These are phyloP conservation scores for Heliconius himera DNA, from an alignment of 1,140 invertebrate genomes.

Conservation along the genomic window DNA sequence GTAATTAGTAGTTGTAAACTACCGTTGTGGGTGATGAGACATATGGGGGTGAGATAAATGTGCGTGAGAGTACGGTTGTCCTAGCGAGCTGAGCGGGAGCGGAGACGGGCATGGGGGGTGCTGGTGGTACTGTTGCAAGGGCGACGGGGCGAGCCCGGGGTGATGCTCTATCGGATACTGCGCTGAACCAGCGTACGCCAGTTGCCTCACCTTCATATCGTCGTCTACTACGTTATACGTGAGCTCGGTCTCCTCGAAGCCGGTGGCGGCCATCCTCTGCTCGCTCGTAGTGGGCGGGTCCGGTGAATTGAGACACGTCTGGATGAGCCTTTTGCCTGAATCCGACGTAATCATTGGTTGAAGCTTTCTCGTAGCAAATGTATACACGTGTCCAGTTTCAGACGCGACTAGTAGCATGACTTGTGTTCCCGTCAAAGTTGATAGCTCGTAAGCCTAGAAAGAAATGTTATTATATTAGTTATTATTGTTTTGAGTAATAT, in stretches of 20 bases:
- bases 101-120: slow-evolving; percentile 83
- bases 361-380: slow-evolving; percentile 98
- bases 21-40: slow-evolving; percentile 88
- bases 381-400: slow-evolving; percentile 99
- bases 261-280: slow-evolving; percentile 98
- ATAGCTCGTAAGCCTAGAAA: slow-evolving; percentile 98
- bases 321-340: slow-evolving; percentile 98
- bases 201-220: slow-evolving; percentile 97
- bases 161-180: slow-evolving; percentile 85
- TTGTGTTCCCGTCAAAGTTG: slow-evolving; percentile 99
- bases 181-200: slow-evolving; percentile 89
- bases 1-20: slow-evolving; percentile 76
- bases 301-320: slow-evolving; percentile 99
- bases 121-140: slow-evolving; percentile 82
- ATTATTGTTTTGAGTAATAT: background rate
- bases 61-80: slow-evolving; percentile 83
- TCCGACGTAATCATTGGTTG: slow-evolving; percentile 99
- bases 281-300: slow-evolving; percentile 93
- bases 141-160: slow-evolving; percentile 83
- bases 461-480: background rate
- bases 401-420: slow-evolving; percentile 98
- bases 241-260: slow-evolving; percentile 98
- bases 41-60: slow-evolving; percentile 86
- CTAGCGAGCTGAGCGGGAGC: slow-evolving; percentile 82
- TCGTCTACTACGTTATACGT: slow-evolving; percentile 97